Conservation (phyloP, 2,888 invertebrate species). For the Synergus laeviventris region DNA sequence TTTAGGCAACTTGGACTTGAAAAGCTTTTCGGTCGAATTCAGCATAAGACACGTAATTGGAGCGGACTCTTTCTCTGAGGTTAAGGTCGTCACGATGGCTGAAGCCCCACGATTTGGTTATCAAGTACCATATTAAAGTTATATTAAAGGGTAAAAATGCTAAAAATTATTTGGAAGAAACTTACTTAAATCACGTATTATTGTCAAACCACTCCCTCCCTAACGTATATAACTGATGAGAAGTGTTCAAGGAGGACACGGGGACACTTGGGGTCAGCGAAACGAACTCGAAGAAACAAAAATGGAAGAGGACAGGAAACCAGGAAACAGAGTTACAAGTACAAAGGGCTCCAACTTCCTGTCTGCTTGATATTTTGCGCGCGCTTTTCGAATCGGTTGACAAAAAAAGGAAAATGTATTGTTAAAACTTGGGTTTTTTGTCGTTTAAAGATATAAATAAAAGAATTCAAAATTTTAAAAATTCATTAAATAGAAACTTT, state of each 20-base stretch:
- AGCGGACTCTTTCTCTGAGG: constrained; percentile 57
- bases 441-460: too few species aligned
- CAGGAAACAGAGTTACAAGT: constrained; percentile 44
- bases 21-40: background rate
- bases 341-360: constrained; percentile 11
- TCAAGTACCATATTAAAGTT: background rate
- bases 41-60: constrained; percentile 41
- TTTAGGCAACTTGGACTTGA: background rate
- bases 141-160: background rate
- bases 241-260: constrained; percentile 68
- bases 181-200: constrained; percentile 72
- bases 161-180: constrained; percentile 42
- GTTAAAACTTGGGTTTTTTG: too few species aligned
- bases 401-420: background rate
- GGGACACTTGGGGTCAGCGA: constrained; percentile 61
- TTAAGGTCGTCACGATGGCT: constrained; percentile 71
- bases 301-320: constrained; percentile 51
- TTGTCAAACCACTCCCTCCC: constrained; percentile 68
- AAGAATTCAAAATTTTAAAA: too few species aligned
- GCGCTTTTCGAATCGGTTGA: background rate
- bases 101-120: constrained; percentile 52
- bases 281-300: constrained; percentile 53
- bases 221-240: constrained; percentile 62
- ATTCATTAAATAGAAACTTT: too few species aligned
- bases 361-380: background rate